Conservation (phyloP, 2,113 vertebrate genomes). For the Petroica traversi region DNA sequence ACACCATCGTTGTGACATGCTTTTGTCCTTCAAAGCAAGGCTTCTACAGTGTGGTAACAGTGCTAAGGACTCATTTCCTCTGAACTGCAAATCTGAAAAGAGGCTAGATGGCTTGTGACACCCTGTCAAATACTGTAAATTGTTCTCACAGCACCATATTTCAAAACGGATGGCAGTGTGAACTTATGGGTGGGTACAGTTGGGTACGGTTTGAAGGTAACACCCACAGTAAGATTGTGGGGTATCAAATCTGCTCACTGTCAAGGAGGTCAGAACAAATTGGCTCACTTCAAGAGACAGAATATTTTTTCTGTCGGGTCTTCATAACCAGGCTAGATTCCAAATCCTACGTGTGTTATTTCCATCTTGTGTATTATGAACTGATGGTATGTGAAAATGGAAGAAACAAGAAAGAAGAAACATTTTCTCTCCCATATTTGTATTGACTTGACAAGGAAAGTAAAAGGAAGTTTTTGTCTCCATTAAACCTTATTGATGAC, state of each 20-base stretch:
- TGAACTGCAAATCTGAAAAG: slow-evolving; percentile 17
- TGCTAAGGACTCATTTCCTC: slow-evolving; percentile 3
- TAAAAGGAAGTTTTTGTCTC: background rate
- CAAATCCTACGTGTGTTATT: background rate
- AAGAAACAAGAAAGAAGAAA: background rate
- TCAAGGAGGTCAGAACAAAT: background rate
- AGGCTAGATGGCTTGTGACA: background rate
- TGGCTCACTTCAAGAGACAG: background rate
- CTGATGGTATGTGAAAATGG: background rate
- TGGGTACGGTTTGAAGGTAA: background rate
- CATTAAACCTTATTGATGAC: background rate
- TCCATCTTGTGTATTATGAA: background rate
- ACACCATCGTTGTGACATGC: background rate
- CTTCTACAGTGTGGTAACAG: background rate
- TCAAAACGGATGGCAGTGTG: background rate
- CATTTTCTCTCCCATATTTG: background rate
- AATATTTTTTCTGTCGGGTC: slow-evolving; percentile 5
- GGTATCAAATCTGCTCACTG: background rate
- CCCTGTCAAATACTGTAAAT: slow-evolving; percentile 3
- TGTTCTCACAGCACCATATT: background rate
- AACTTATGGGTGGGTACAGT: background rate
- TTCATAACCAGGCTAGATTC: background rate
- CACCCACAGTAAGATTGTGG: background rate
- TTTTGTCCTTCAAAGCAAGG: background rate
- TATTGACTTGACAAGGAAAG: background rate